phyloP scores from a whole-genome alignment of 2,888 invertebrate species.

The Altica lythri region DNA sequence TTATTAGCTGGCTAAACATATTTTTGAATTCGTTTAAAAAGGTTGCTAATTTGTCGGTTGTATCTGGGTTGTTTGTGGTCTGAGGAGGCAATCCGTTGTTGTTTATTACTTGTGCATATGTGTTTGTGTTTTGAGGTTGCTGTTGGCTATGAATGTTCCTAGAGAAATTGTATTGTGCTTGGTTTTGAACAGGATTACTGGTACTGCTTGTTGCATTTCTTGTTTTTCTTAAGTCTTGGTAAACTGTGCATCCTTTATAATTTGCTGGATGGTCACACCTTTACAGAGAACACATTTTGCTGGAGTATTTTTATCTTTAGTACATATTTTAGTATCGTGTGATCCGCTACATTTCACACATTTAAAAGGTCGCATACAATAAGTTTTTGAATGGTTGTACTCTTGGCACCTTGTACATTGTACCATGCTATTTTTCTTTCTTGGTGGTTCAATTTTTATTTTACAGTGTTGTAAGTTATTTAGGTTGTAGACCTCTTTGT shows the following conservation, averaged over 20 bases:
- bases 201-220: background rate
- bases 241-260: no score
- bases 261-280: no score
- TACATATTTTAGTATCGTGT: no score
- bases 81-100: no score
- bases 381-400: background rate
- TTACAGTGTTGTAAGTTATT: background rate
- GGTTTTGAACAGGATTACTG: no score
- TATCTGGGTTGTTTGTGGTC: background rate
- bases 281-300: no score
- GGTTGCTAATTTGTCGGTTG: background rate
- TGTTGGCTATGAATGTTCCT: background rate
- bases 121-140: background rate
- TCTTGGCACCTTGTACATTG: slow-evolving; percentile 3
- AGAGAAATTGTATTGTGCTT: background rate
- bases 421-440: background rate
- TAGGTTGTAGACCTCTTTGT: background rate
- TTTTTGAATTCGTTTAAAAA: background rate
- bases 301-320: background rate
- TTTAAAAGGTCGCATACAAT: no score
- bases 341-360: no score
- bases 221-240: background rate
- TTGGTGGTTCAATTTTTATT: background rate
- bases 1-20: background rate
- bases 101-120: background rate